phyloP scores from a whole-genome alignment of 2,113 vertebrate species.

The Cichladusa arquata region DNA sequence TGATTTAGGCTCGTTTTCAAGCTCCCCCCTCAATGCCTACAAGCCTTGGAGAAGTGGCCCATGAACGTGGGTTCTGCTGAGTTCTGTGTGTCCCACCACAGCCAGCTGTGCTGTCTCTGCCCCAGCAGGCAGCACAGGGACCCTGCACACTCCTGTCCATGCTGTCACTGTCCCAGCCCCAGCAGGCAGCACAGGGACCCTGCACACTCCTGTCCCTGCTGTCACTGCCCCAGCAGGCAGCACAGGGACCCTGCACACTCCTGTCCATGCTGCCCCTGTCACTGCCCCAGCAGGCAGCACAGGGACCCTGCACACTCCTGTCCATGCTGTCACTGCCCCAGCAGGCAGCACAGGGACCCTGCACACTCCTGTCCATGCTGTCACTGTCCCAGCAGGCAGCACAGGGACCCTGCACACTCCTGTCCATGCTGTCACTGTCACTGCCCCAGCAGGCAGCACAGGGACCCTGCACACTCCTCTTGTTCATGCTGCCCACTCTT shows the following conservation, averaged over 20 bases:
- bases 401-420: not conserved
- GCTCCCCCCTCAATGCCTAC: not conserved
- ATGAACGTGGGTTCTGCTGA: accelerated
- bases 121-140: accelerated
- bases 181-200: accelerated
- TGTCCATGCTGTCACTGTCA: not conserved
- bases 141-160: not conserved
- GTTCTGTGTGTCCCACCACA: too few species aligned
- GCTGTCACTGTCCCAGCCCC: not conserved
- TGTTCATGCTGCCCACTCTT: not conserved
- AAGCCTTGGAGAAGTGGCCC: not conserved
- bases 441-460: accelerated
- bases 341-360: too few species aligned
- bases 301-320: too few species aligned
- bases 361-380: too few species aligned
- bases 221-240: too few species aligned
- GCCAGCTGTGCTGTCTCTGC: not conserved
- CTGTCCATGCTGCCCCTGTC: too few species aligned
- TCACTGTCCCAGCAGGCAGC: not conserved
- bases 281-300: too few species aligned
- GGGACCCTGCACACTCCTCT: not conserved
- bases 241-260: too few species aligned
- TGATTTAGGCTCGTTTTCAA: not conserved
- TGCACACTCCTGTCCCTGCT: not conserved
- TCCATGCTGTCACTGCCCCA: too few species aligned